phyloP scores from a whole-genome alignment of 2,888 invertebrate genomes.

The Cataglyphis altisquamis region DNA sequence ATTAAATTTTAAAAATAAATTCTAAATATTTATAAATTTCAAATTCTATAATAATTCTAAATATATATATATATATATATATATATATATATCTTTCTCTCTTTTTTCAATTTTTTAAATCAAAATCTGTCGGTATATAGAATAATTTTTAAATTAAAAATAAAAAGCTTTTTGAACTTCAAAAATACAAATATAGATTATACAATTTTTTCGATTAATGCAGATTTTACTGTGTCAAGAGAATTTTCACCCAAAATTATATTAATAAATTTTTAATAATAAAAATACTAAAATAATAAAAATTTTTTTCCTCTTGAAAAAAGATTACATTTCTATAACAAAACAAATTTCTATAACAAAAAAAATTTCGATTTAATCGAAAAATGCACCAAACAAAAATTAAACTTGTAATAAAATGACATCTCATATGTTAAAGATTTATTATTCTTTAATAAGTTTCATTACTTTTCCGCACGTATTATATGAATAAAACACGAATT shows the following conservation, averaged over 20 bases:
- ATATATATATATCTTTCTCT: neutral
- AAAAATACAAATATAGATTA: neutral
- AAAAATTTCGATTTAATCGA: neutral
- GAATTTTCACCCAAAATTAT: neutral
- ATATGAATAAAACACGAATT: neutral
- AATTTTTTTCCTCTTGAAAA: neutral
- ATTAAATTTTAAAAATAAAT: conserved; percentile 1
- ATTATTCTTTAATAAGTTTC: neutral
- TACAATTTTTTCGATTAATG: neutral
- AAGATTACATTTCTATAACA: neutral
- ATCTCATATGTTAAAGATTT: neutral
- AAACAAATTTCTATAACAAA: too few relatives aligned
- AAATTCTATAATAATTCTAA: too few relatives aligned
- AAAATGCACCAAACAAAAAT: neutral
- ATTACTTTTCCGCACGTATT: neutral
- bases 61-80: neutral
- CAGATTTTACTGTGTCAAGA: neutral
- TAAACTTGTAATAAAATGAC: neutral
- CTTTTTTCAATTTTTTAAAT: neutral
- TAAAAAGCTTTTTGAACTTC: neutral
- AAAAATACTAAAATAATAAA: neutral
- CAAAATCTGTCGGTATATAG: neutral
- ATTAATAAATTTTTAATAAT: neutral
- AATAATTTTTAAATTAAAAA: neutral
- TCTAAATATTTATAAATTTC: neutral